These are phyloP conservation scores for Scopus umbretta DNA, from an alignment of 2,113 vertebrate species.

Conservation along the genomic window DNA sequence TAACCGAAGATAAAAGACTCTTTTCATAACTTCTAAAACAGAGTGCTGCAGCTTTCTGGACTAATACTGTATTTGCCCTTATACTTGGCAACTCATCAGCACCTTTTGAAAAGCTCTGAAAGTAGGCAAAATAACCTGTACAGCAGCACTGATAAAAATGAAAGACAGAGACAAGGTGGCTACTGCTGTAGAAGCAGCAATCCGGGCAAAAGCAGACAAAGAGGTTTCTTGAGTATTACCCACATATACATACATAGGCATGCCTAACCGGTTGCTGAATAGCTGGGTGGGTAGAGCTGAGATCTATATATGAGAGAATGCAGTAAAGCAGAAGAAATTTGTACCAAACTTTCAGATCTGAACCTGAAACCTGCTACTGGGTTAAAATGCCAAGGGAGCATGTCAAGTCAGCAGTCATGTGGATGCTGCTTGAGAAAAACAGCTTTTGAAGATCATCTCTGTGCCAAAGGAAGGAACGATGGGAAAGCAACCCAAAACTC, in stretches of 20 bases:
- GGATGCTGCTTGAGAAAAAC: neutral
- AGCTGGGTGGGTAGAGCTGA: neutral
- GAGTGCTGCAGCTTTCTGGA: constrained; percentile 3
- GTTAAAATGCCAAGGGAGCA: neutral
- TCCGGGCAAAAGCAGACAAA: neutral
- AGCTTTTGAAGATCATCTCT: neutral
- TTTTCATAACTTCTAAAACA: neutral
- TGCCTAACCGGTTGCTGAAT: neutral
- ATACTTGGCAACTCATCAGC: neutral
- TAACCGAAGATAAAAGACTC: neutral
- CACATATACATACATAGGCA: neutral
- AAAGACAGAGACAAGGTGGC: neutral
- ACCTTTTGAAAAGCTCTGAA: neutral
- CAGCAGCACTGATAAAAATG: neutral
- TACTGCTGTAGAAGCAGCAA: neutral
- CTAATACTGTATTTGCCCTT: neutral
- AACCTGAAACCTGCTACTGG: neutral
- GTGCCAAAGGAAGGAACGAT: neutral
- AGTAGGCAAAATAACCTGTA: neutral
- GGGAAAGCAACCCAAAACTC: neutral
- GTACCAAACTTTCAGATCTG: neutral
- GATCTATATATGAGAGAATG: neutral
- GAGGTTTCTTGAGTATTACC: neutral
- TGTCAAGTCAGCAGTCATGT: neutral
- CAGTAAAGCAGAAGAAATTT: neutral